Percentiles rank a stretch among this genome's conserved stretches.
These are phyloP conservation scores for Pocillopora meandrina DNA, from an alignment of 92 coral and sea anemone genomes.

Conservation along the genomic window DNA sequence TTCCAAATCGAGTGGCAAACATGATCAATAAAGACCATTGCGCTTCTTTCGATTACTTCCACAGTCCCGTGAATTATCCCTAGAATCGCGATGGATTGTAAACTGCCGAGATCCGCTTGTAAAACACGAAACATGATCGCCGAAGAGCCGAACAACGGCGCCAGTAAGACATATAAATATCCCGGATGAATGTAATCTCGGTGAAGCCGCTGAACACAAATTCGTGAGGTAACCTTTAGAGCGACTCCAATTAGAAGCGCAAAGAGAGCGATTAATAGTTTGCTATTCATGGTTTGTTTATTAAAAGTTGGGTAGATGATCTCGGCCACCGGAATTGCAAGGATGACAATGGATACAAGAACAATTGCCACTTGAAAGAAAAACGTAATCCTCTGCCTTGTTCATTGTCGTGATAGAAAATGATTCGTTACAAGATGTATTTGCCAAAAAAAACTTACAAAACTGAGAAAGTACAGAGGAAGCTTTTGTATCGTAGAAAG, in stretches of 20 bases:
- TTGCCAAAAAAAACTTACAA: neutral
- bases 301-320: neutral
- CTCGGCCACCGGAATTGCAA: neutral
- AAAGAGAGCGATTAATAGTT: slow-evolving; percentile 4
- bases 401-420: neutral
- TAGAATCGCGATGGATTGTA: slow-evolving; percentile 13
- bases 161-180: neutral
- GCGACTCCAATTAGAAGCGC: slow-evolving; percentile 16
- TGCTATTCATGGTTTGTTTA: neutral
- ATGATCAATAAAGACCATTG: slow-evolving; percentile 15
- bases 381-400: neutral
- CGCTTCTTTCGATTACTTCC: slow-evolving; percentile 29
- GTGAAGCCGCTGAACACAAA: slow-evolving; percentile 1
- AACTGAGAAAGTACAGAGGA: neutral
- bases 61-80: slow-evolving; percentile 10
- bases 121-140: slow-evolving; percentile 3
- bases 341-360: accelerated
- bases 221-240: neutral
- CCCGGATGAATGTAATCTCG: slow-evolving; percentile 23
- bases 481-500: neutral
- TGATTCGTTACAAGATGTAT: neutral
- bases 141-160: neutral
- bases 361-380: neutral
- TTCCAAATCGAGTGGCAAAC: neutral
- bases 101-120: neutral